Evolutionary conservation across 2,113 vertebrate genomes (phyloP), one percentile per base, ranked within the genome.

Genomic region (Oryzias javanicus): DNA sequence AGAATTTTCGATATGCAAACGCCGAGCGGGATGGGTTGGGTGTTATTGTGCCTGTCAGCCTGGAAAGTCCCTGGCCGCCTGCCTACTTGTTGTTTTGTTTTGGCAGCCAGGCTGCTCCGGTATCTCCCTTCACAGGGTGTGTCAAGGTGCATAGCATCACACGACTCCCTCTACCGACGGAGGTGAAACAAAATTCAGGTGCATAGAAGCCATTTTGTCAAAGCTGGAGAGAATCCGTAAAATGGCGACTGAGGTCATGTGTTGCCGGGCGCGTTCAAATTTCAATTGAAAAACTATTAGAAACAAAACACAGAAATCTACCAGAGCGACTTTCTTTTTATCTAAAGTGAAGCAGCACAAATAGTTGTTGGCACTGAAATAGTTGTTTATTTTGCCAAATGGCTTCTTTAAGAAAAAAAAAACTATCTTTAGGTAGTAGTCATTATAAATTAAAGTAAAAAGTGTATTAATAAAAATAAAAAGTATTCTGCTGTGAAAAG

Each of bases 61-160:
- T 69, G 78, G 72, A 80, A 83, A 80, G 74, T 82, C 72, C 82
- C 81, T 4, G 49, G 51, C 51, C 4, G 55, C 20, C 49, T 51
- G 25, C 25, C 25, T 27, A 27, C 25, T 27, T 3, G 4, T 5
- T 14, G 14, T 48, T 53, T 52, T 42, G 6, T 44, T 52, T 41
- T 52, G 3, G 0, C 41, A 16, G 14, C 0, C 16, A 58, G 6
- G 49, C 2, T 45, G n/a, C 19, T 80, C 59, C 79, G 64, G 64
- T 69, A 62, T 22, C 45, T 19, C 73, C 19, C 64, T 65, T 49
- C 64, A 41, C 63, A 44, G 44, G n/a, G 2, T 25, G 42, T 20
- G 15, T 45, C 64, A 60, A 41, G 54, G 65, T 64, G 19, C 56
- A 19, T 24, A 45, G 52, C 5, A 5, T 29, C 10, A 6, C 20